Evolutionary conservation across 64 coral and sea anemone genomes (phyloP), one percentile per base, ranked within the genome.

Genomic region (Anthopleura sola): DNA sequence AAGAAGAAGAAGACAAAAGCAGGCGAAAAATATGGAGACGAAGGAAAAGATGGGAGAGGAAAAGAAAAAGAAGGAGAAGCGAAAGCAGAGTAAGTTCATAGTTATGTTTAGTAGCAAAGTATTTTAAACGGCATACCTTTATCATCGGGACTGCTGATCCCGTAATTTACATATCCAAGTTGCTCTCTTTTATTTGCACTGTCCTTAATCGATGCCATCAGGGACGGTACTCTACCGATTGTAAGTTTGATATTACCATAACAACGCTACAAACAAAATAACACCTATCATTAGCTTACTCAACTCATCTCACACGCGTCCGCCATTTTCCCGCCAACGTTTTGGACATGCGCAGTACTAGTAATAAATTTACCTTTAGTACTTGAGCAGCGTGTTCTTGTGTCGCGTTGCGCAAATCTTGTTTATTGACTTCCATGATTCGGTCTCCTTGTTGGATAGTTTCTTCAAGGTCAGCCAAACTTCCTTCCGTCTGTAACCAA

Each of bases 401-500:
- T 34, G 89, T 90, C 3, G 83, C 89, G 33, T 68, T 60, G 74
- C 89, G 71, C 32, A 90, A 34, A 20, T 85, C 75, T 47, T 85
- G 66, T 24, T 60, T 84, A 74, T 90, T 90, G 77, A 90, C 75
- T 80, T 90, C 89, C 50, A 90, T 32, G 29, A 90, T 90, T 64
- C 83, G 54, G 74, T 90, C 89, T 90, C 89, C 89, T 40, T 90
- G 89, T 60, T 90, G 89, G 54, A 90, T 86, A 6, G 83, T 90
- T 14, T 83, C 89, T 20, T 90, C 89, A 7, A 80, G 64, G 44
- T 49, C 89, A 51, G 89, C 83, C 13, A 85, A n/a, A 74, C 89
- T 85, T 76, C 78, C 85, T 62, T 90, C 83, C 39, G 89, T 38
- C 89, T 90, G 23, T 10, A 62, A 62, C 0, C 58, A 62, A 62